These are phyloP conservation scores for Lithobates sylvaticus DNA, from an alignment of 2,797 vertebrate species.

Conservation along the genomic window DNA sequence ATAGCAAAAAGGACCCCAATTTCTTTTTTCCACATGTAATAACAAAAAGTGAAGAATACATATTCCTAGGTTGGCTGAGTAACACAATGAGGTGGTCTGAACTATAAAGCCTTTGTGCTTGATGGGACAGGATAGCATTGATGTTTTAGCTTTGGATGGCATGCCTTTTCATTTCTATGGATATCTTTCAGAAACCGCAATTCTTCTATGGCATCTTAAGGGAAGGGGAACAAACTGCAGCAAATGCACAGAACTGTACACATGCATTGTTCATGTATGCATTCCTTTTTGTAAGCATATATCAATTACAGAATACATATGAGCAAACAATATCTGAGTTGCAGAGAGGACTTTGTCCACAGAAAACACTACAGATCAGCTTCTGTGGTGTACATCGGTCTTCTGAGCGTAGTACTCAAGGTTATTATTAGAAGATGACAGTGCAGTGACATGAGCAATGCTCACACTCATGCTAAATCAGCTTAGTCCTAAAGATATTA, in stretches of 20 bases:
- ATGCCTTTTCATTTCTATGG: not conserved
- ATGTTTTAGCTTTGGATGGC: not conserved
- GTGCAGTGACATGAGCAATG: not conserved
- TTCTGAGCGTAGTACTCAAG: not conserved
- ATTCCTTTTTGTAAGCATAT: not conserved
- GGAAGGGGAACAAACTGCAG: not conserved
- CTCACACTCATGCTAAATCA: not conserved
- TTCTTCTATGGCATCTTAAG: not conserved
- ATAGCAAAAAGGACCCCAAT: no score
- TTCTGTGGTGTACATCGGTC: not conserved
- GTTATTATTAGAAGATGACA: conserved; percentile 12
- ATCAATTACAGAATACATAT: not conserved
- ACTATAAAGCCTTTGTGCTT: no score
- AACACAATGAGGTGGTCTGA: no score
- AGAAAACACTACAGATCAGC: not conserved
- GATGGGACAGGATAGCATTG: no score
- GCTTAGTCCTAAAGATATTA: conserved; percentile 4
- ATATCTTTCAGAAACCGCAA: not conserved
- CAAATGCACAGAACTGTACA: not conserved
- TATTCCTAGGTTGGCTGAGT: no score
- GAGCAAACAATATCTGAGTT: not conserved
- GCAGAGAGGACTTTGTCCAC: not conserved
- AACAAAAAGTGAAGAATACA: no score
- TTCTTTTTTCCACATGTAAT: no score
- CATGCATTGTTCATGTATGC: not conserved